phyloP scores from a whole-genome alignment of 2,797 vertebrate species.

The Protosalanx chinensis region DNA sequence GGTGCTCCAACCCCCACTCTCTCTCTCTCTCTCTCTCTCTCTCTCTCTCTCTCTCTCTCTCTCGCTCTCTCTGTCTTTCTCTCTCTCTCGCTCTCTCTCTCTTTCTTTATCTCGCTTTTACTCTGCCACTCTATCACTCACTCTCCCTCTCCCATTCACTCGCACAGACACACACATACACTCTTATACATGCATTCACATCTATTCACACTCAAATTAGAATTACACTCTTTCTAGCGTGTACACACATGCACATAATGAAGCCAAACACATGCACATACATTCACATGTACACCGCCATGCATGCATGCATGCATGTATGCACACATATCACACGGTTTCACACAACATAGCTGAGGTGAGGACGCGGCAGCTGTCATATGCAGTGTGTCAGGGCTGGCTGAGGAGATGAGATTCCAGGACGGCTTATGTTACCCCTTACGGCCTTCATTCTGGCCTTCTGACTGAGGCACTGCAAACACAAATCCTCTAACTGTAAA shows the following conservation, averaged over 20 bases:
- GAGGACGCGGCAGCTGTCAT: conserved; percentile 55
- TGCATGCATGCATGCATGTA: too few species aligned
- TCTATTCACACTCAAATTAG: conserved; percentile 34
- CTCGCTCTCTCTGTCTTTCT: neutral
- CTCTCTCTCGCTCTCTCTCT: neutral
- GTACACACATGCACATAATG: conserved; percentile 5
- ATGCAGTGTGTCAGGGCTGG: conserved; percentile 44
- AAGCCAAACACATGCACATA: conserved; percentile 2
- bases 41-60: neutral
- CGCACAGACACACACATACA: conserved; percentile 2
- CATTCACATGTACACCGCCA: neutral
- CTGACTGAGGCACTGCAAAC: conserved; percentile 18
- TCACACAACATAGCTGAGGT: conserved; percentile 32
- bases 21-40: neutral
- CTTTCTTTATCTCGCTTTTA: neutral
- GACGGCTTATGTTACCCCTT: conserved; percentile 34
- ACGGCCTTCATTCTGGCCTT: conserved; percentile 10
- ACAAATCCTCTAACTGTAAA: neutral
- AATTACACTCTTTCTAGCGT: conserved; percentile 28
- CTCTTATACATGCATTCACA: neutral
- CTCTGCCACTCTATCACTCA: neutral
- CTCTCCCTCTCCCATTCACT: neutral
- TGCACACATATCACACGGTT: too few species aligned
- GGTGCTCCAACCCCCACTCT: conserved; percentile 45
- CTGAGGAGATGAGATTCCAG: conserved; percentile 49